phyloP scores from a whole-genome alignment of 2,888 invertebrate species.

The Drosophila demipolita region DNA sequence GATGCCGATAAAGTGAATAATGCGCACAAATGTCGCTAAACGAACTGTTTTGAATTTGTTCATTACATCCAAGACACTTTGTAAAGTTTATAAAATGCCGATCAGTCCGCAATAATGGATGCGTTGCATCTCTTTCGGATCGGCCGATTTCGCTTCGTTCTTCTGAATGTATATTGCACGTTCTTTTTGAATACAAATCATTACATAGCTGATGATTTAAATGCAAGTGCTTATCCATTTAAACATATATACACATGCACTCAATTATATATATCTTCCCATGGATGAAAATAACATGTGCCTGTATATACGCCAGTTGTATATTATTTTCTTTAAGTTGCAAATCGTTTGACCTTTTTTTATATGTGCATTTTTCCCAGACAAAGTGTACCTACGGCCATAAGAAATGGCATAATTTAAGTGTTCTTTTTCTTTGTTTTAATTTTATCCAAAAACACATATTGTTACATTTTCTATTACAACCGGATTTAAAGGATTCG shows the following conservation, averaged over 20 bases:
- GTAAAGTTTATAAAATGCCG: slow-evolving; percentile 58
- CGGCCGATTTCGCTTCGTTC: slow-evolving; percentile 37
- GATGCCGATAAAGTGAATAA: slow-evolving; percentile 69
- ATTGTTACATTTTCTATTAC: not conserved
- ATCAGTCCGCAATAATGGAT: slow-evolving; percentile 76
- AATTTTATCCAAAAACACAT: not conserved
- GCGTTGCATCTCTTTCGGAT: slow-evolving; percentile 83
- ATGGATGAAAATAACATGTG: not conserved
- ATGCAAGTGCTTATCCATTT: slow-evolving; percentile 24
- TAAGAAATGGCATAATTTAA: not conserved
- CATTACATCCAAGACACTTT: slow-evolving; percentile 78
- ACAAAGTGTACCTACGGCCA: not conserved
- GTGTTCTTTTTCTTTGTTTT: not conserved
- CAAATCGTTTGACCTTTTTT: slow-evolving; percentile 1
- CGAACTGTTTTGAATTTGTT: slow-evolving; percentile 64
- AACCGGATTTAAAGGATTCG: not conserved
- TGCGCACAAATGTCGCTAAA: slow-evolving; percentile 80
- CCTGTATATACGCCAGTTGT: not conserved
- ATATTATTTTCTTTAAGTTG: not conserved
- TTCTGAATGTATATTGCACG: slow-evolving; percentile 2
- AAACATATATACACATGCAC: slow-evolving; percentile 8
- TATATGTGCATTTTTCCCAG: slow-evolving; percentile 1
- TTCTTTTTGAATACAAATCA: slow-evolving; percentile 6
- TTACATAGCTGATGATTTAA: not conserved
- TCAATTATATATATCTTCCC: not conserved